Evolutionary conservation across 2,888 invertebrate genomes (phyloP).

Genomic region (Caenorhabditis doughertyi): DNA sequence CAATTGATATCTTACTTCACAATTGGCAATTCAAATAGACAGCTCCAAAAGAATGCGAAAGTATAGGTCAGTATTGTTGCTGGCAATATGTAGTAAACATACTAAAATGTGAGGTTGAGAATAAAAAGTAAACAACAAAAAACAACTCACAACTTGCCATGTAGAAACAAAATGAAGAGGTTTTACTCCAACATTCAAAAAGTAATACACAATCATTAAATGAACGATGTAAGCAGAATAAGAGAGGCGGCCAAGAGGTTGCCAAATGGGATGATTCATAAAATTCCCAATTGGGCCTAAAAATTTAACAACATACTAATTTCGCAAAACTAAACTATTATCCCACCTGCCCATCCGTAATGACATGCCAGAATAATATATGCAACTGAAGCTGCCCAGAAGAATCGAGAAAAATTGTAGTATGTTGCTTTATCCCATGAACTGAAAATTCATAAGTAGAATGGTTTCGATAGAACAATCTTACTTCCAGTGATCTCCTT

Average conservation of each 20-base stretch:
- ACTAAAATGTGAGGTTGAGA: constrained; percentile 16
- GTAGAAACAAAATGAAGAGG: constrained; percentile 46
- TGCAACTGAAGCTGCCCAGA: constrained; percentile 83
- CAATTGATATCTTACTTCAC: constrained; percentile 35
- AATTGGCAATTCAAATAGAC: constrained; percentile 59
- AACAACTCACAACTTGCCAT: constrained; percentile 54
- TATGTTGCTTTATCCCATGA: constrained; percentile 45
- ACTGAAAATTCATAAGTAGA: not conserved
- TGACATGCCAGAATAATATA: constrained; percentile 84
- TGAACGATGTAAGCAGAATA: constrained; percentile 91
- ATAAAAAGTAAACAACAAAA: not conserved
- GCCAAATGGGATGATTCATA: constrained; percentile 89
- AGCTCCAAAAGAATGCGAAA: constrained; percentile 66
- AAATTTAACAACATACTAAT: too few relatives aligned
- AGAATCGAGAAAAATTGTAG: constrained; percentile 76
- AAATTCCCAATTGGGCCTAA: constrained; percentile 88
- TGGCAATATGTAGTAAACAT: constrained; percentile 30
- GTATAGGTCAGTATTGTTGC: constrained; percentile 22
- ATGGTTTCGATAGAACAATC: not conserved
- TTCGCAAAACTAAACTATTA: too few relatives aligned
- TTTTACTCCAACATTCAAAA: constrained; percentile 43
- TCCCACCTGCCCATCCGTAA: constrained; percentile 83
- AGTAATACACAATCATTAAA: constrained; percentile 50
- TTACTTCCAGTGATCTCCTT: constrained; percentile 44
- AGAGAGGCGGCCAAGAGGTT: constrained; percentile 92